Conservation (phyloP, 1,140 invertebrate species). For the Catajapyx aquilonaris region DNA sequence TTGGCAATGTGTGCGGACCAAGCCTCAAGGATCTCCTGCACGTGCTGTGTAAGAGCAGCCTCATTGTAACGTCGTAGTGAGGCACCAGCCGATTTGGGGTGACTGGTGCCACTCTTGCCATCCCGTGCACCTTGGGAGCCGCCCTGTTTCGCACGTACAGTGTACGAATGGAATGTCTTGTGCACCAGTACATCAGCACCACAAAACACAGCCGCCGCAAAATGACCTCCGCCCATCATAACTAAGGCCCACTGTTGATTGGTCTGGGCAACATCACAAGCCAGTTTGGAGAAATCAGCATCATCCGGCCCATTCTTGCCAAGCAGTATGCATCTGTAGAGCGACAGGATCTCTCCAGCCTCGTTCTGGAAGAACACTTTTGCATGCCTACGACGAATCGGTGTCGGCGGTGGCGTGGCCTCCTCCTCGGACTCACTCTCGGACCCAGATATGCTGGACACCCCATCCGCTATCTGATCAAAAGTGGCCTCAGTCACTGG, state of each 20-base stretch:
- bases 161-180: slow-evolving; percentile 75
- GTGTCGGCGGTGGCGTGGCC: background rate
- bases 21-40: slow-evolving; percentile 44
- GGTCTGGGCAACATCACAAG: slow-evolving; percentile 16
- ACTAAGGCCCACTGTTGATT: slow-evolving; percentile 41
- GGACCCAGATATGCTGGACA: slow-evolving; percentile 54
- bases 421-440: slow-evolving; percentile 28
- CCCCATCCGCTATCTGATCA: slow-evolving; percentile 28
- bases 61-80: slow-evolving; percentile 62
- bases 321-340: slow-evolving; percentile 45
- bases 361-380: slow-evolving; percentile 50
- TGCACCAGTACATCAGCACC: slow-evolving; percentile 38
- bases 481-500: background rate
- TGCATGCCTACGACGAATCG: slow-evolving; percentile 25
- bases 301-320: slow-evolving; percentile 35
- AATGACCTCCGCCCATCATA: slow-evolving; percentile 68
- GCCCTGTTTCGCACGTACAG: slow-evolving; percentile 62
- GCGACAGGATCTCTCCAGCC: slow-evolving; percentile 40
- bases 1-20: slow-evolving; percentile 43
- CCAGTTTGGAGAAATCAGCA: too few species aligned
- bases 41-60: slow-evolving; percentile 44
- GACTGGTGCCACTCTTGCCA: slow-evolving; percentile 32
- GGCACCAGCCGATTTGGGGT: slow-evolving; percentile 58
- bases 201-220: slow-evolving; percentile 62
- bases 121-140: slow-evolving; percentile 50